Percentiles rank a stretch among this genome's conserved stretches.
Conservation (phyloP, 2,113 vertebrate genomes). For the Megaceryle maxima region DNA sequence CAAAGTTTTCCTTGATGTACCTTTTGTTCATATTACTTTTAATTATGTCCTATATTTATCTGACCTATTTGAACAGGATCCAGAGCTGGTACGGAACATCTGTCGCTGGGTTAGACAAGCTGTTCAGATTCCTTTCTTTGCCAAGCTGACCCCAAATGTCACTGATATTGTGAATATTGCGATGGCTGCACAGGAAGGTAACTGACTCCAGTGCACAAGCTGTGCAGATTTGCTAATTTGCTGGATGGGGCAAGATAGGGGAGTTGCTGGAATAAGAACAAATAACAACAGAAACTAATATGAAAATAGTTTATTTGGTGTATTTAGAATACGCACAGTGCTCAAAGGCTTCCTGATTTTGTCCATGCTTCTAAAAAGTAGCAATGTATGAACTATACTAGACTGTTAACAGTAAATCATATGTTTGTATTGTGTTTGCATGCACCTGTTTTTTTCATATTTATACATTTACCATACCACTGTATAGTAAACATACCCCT, state of each 20-base stretch:
- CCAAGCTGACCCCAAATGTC: constrained; percentile 96
- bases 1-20: constrained; percentile 47
- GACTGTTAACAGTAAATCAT: not conserved
- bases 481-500: not conserved
- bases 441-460: rapidly evolving
- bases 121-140: constrained; percentile 91
- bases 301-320: not conserved
- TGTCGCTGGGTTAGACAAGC: constrained; percentile 94
- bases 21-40: constrained; percentile 74
- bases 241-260: not conserved
- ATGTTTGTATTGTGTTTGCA: not conserved
- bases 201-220: not conserved
- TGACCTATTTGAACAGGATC: constrained; percentile 86
- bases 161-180: constrained; percentile 91
- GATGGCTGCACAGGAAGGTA: constrained; percentile 89
- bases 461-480: not conserved
- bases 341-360: not conserved
- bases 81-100: constrained; percentile 91
- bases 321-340: not conserved
- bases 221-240: not conserved
- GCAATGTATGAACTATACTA: not conserved
- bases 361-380: not conserved
- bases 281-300: not conserved
- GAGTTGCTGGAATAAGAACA: not conserved
- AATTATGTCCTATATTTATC: constrained; percentile 76